phyloP scores from a whole-genome alignment of 2,113 vertebrate species.

The Panurus biarmicus region DNA sequence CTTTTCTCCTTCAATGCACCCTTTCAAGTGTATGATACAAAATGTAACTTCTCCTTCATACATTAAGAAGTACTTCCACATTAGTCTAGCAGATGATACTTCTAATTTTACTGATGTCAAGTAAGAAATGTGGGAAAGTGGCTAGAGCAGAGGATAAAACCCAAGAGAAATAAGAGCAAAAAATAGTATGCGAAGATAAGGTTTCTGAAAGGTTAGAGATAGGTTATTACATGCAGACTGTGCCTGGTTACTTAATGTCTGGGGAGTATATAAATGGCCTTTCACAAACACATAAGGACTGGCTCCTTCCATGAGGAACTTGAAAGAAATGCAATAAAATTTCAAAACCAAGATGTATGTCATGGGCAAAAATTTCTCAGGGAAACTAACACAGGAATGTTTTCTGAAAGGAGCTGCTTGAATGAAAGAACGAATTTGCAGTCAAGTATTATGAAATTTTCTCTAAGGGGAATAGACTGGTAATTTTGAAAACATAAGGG shows the following conservation, averaged over 20 bases:
- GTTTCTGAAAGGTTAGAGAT: not conserved
- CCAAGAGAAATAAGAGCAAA: not conserved
- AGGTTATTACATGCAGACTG: not conserved
- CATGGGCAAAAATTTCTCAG: not conserved
- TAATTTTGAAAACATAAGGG: not conserved
- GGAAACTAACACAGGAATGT: conserved; percentile 5
- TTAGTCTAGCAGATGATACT: not conserved
- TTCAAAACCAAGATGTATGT: not conserved
- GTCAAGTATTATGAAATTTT: not conserved
- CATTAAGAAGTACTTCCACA: not conserved
- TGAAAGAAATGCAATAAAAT: conserved; percentile 7
- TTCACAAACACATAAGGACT: not conserved
- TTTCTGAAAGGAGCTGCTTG: not conserved
- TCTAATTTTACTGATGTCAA: not conserved
- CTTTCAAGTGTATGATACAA: not conserved
- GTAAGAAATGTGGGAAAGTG: not conserved
- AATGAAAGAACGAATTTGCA: not conserved
- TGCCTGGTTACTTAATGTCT: not conserved
- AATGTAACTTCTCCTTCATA: not conserved
- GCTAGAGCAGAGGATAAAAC: not conserved
- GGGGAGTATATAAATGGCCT: not conserved
- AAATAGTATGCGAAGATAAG: not conserved
- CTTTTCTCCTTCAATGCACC: not conserved
- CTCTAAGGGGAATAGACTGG: not conserved
- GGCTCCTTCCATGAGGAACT: not conserved